Evolutionary conservation across 2,797 vertebrate species (phyloP).

Genomic region (Scomberomorus guttatus): DNA sequence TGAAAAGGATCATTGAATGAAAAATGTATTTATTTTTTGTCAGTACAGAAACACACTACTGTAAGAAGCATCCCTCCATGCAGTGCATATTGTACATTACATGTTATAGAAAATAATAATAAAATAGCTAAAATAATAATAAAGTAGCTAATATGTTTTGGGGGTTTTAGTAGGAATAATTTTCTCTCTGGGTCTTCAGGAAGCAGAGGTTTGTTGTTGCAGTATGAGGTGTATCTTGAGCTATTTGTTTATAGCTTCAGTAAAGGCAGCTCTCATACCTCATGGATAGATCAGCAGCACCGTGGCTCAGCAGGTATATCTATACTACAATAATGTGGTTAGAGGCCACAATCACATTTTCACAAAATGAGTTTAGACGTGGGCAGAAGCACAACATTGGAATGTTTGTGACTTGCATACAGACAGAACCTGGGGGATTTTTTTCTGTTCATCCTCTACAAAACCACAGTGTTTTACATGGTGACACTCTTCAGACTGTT

Average conservation of each 20-base stretch:
- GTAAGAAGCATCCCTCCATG: background rate
- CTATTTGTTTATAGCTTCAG: conserved; percentile 7
- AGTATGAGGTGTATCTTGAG: background rate
- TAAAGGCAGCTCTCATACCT: background rate
- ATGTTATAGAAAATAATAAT: background rate
- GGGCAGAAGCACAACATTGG: background rate
- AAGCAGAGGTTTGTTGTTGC: background rate
- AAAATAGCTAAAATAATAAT: background rate
- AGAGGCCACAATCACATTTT: background rate
- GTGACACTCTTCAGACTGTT: background rate
- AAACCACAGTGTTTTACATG: background rate
- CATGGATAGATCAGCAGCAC: background rate
- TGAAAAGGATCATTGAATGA: no score
- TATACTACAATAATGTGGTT: background rate
- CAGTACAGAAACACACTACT: no score
- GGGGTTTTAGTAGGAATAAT: background rate
- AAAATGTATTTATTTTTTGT: no score
- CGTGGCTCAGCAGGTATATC: background rate
- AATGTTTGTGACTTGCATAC: background rate
- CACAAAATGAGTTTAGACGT: background rate
- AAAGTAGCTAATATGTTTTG: background rate
- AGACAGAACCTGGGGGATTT: background rate
- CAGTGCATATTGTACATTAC: background rate
- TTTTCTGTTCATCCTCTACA: background rate
- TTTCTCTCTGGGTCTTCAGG: background rate